Percentiles rank a stretch among this genome's conserved stretches.
These are phyloP conservation scores for Arrhopalites spinosus DNA, from an alignment of 2,888 invertebrate species.

Conservation along the genomic window DNA sequence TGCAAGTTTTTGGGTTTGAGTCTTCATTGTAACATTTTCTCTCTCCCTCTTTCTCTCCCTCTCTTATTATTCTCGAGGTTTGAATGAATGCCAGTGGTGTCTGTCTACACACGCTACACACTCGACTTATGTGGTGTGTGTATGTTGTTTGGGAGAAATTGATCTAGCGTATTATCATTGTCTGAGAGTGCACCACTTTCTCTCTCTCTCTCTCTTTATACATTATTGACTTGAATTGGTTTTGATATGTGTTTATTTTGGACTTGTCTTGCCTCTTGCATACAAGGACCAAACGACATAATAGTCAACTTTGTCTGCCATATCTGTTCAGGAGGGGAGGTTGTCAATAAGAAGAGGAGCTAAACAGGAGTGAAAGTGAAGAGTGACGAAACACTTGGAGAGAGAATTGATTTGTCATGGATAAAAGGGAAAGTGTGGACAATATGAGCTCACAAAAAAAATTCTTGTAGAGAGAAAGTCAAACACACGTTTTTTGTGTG, in stretches of 20 bases:
- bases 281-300: no score
- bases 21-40: no score
- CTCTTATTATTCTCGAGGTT: not conserved
- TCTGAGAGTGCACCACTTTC: not conserved
- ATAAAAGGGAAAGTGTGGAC: not conserved
- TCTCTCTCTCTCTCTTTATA: not conserved
- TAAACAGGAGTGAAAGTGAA: not conserved
- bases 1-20: no score
- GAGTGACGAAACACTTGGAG: not conserved
- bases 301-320: no score
- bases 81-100: no score
- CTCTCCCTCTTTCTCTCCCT: not conserved
- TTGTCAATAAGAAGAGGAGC: no score
- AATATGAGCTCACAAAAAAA: not conserved
- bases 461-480: not conserved
- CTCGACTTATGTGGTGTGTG: not conserved
- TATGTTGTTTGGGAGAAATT: not conserved
- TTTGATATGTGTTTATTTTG: no score
- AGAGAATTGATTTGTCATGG: conserved; percentile 13
- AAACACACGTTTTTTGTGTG: not conserved
- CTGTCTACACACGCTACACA: not conserved
- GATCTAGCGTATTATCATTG: not conserved
- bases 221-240: not conserved
- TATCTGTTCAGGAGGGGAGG: no score
- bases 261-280: no score